Evolutionary conservation across 2,888 invertebrate species (phyloP).

Genomic region (Tetheella fluctuosa): DNA sequence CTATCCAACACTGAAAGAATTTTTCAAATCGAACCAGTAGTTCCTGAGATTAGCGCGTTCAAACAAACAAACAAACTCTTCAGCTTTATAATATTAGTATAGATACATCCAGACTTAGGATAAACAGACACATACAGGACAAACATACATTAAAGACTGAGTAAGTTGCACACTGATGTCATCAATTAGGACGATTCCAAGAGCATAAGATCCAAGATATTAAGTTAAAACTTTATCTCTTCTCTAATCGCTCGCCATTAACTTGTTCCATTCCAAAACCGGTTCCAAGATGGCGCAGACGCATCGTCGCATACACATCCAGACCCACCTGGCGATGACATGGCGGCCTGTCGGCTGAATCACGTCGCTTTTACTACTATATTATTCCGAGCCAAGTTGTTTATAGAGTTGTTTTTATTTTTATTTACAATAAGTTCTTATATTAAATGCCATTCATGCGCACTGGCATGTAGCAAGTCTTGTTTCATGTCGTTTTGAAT

Average conservation of each 20-base stretch:
- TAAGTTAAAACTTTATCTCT: background rate
- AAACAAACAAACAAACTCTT: no score
- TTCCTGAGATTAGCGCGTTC: no score
- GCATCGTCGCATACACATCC: constrained; percentile 32
- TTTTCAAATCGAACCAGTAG: no score
- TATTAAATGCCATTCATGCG: constrained; percentile 63
- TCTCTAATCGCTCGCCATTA: constrained; percentile 13
- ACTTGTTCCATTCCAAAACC: constrained; percentile 36
- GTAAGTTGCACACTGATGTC: no score
- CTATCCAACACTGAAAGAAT: no score
- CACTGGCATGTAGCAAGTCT: constrained; percentile 45
- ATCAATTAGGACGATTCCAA: background rate
- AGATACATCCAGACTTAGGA: no score
- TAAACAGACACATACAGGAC: background rate
- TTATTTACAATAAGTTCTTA: constrained; percentile 40
- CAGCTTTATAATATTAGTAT: no score
- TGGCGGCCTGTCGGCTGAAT: constrained; percentile 35
- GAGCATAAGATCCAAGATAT: background rate
- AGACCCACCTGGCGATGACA: constrained; percentile 47
- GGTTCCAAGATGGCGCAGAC: constrained; percentile 39
- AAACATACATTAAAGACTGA: background rate
- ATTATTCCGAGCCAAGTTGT: constrained; percentile 47
- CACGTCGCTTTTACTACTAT: constrained; percentile 41
- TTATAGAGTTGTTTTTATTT: constrained; percentile 42
- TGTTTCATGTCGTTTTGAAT: constrained; percentile 19